Evolutionary conservation across 1,140 invertebrate species (phyloP), one percentile per base, ranked within the genome.

Genomic region (Chrysopa pallens): DNA sequence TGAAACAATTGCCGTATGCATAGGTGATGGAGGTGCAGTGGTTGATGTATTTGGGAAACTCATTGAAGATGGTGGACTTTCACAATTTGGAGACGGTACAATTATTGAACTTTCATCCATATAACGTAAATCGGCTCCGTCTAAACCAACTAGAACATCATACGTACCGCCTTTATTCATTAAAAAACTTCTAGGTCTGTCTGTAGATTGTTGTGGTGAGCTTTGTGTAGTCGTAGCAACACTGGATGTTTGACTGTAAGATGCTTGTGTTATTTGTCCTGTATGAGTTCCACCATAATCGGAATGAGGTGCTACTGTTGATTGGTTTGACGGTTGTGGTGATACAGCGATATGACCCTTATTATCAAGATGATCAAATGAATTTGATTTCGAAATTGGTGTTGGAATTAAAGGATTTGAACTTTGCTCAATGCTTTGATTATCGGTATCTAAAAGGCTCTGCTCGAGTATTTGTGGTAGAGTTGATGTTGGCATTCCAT

Each of bases 71-170:
- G 72, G 75, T 39, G 78, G 76, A 56, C 78, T 82, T 57, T 82
- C 81, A 33, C 59, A 57, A 38, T 70, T 74, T 17, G 82, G 81
- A 44, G 81, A 82, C 13, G 78, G 72, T 38, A 88, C 63, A 47
- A 82, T 79, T 28, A 88, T 71, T 6, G 85, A 90, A 59, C 84
- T 89, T 54, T 91, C 87, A 56, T 90, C 87, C 86, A 90, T 89
- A 56, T 74, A 91, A 12, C 78, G 69, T 31, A 90, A 62, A 62
- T 90, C 86, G 9, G 79, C 80, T 38, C 76, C 78, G 56, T 88
- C 83, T 52, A 87, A 61, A 43, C 80, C 80, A 17, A 79, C 71
- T 40, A 87, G 61, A 43, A 82, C 66, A 54, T 89, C 84, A 54
- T 79, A 84, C 17, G 74, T 77, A 50, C 69, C 69, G 6, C 62